Evolutionary conservation across 2,113 vertebrate genomes (phyloP), one percentile per base, ranked within the genome.

Genomic region (Dermatemys mawii): DNA sequence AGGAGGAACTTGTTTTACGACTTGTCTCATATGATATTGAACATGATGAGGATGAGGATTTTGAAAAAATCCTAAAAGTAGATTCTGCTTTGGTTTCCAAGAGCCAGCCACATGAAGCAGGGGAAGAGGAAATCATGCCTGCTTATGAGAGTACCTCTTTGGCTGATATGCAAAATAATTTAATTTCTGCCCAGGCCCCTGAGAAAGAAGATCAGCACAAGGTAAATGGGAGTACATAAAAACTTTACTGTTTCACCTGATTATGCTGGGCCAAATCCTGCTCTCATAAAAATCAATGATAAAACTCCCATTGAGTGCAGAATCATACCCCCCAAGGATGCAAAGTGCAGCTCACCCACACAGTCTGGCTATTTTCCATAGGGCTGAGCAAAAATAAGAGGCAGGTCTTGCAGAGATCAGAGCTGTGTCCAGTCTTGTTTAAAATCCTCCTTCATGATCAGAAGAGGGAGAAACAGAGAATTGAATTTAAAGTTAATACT

Each of bases 1-100:
- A 94, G 90, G 90, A 92, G 49, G 97, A 97, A 11, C 95, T 97
- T 27, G 94, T 97, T 12, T 32, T 96, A 57, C 87, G 96, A 3
- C 89, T 97, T 73, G 94, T 97, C 38, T 93, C 86, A 51, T 96
- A 97, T 92, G 96, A 97, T 92, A 97, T 97, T 85, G 41, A 93
- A 35, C 79, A 53, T 35, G 44, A 53, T 3, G 21, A 81, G 11
- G 79, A 81, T 1, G 51, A 76, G 6, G 41, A 76, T 46, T 14
- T 44, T 76, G 41, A 76, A 44, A 26, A 46, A 27, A 8, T 76
- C 12, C 2, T 76, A 76, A 76, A 76, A 46, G 73, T 76, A 27
- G 73, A 76, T 14, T 76, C 73, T 46, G 24, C 41, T 14, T 46
- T 16, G 12, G 22, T 44, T 75, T 44, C 4, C 14, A 41, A 76